Percentiles rank a stretch among this genome's conserved stretches.
These are phyloP conservation scores for Nymphicus hollandicus DNA, from an alignment of 2,113 vertebrate genomes.

Conservation along the genomic window DNA sequence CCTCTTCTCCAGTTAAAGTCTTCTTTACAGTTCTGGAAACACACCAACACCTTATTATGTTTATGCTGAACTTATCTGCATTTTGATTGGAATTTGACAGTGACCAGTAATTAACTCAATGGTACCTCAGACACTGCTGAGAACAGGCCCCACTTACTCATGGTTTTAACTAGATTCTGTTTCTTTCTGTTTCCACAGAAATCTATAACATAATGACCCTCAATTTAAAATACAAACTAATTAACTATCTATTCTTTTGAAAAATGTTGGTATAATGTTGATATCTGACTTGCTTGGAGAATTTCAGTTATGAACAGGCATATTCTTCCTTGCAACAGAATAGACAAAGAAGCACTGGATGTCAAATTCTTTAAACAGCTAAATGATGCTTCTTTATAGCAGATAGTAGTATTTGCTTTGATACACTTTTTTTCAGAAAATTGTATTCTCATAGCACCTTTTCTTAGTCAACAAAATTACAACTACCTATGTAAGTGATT, in stretches of 20 bases:
- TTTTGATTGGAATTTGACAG: slow-evolving; percentile 55
- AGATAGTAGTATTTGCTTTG: not conserved
- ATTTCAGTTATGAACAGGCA: slow-evolving; percentile 55
- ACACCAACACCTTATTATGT: slow-evolving; percentile 41
- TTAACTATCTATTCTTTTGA: slow-evolving; percentile 55
- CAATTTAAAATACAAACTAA: slow-evolving; percentile 65
- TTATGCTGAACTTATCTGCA: slow-evolving; percentile 34
- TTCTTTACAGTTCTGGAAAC: slow-evolving; percentile 53
- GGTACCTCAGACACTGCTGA: not conserved
- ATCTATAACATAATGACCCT: slow-evolving; percentile 52
- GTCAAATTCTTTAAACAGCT: not conserved
- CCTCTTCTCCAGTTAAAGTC: slow-evolving; percentile 28
- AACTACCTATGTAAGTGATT: not conserved
- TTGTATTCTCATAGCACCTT: not conserved
- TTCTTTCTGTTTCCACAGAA: slow-evolving; percentile 44
- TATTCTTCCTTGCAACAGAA: slow-evolving; percentile 30
- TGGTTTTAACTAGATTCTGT: slow-evolving; percentile 32
- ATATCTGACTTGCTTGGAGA: slow-evolving; percentile 60
- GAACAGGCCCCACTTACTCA: not conserved
- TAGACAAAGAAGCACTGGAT: not conserved
- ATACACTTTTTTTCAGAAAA: not conserved
- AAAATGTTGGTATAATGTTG: slow-evolving; percentile 56
- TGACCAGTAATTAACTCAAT: not conserved
- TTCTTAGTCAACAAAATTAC: not conserved
- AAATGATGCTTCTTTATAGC: slow-evolving; percentile 2